phyloP scores from a whole-genome alignment of 2,113 vertebrate species.

The Nematolebias whitei region DNA sequence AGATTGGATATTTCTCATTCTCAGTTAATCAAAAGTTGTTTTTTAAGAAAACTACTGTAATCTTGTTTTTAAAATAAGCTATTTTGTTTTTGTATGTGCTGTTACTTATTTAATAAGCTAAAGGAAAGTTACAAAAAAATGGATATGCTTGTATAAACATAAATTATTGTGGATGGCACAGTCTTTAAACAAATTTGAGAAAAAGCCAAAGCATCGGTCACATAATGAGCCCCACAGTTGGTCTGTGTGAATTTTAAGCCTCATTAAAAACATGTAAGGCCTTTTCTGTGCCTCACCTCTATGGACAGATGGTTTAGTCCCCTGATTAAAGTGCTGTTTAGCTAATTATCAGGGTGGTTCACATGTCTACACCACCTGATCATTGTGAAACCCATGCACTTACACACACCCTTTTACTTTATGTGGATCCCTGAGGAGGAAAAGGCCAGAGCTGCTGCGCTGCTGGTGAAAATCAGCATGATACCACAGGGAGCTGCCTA shows the following conservation, averaged over 20 bases:
- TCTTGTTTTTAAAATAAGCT: background rate
- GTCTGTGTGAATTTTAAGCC: slow-evolving; percentile 66
- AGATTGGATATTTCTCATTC: no score
- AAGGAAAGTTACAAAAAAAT: background rate
- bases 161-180: background rate
- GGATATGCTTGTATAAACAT: background rate
- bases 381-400: slow-evolving; percentile 28
- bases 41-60: no score
- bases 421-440: slow-evolving; percentile 53
- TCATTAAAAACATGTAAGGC: slow-evolving; percentile 78
- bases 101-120: background rate
- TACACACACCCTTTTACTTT: slow-evolving; percentile 35
- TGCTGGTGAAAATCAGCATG: slow-evolving; percentile 44
- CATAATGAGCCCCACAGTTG: slow-evolving; percentile 56
- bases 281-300: slow-evolving; percentile 48
- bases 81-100: background rate
- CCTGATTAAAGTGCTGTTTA: slow-evolving; percentile 70
- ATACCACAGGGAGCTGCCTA: slow-evolving; percentile 43
- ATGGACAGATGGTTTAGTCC: slow-evolving; percentile 75
- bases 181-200: background rate
- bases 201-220: slow-evolving; percentile 24
- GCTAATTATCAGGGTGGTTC: slow-evolving; percentile 73
- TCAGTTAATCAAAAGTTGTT: background rate
- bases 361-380: slow-evolving; percentile 42
- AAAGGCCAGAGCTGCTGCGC: slow-evolving; percentile 67